Evolutionary conservation across 2,888 invertebrate genomes (phyloP).

Genomic region (Neoaliturus tenellus): DNA sequence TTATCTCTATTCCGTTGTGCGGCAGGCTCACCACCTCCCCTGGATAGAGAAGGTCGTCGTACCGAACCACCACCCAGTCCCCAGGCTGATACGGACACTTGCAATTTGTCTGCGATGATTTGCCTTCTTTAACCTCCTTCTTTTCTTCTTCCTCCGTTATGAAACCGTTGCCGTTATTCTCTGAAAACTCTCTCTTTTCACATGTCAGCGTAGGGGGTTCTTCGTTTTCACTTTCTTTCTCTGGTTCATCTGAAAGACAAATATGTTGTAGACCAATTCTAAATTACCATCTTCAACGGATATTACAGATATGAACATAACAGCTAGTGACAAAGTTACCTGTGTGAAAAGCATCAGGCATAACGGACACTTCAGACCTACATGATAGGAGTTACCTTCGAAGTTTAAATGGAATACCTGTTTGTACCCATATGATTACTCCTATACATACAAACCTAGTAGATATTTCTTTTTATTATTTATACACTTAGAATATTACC

Average conservation of each 20-base stretch:
- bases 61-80: slow-evolving; percentile 40
- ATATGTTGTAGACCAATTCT: not conserved
- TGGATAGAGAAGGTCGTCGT: slow-evolving; percentile 38
- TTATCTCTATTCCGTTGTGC: slow-evolving; percentile 36
- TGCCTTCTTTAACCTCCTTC: not conserved
- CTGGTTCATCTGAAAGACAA: slow-evolving; percentile 38
- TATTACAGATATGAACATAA: not conserved
- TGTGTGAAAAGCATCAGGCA: not conserved
- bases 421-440: too few relatives aligned
- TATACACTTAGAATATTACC: too few relatives aligned
- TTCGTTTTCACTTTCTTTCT: not conserved
- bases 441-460: too few relatives aligned
- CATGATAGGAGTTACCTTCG: not conserved
- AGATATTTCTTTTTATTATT: too few relatives aligned
- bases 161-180: slow-evolving; percentile 18
- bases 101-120: not conserved
- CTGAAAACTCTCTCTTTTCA: not conserved
- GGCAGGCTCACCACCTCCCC: slow-evolving; percentile 35
- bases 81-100: slow-evolving; percentile 27
- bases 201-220: not conserved
- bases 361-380: not conserved
- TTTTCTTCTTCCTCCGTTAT: slow-evolving; percentile 5
- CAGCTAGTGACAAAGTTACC: not conserved
- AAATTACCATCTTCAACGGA: not conserved
- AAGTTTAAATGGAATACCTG: not conserved